A percentile compares a stretch with the other conserved stretches of the same genome.
phyloP scores from a whole-genome alignment of 2,113 vertebrate genomes.

The Indicator indicator region DNA sequence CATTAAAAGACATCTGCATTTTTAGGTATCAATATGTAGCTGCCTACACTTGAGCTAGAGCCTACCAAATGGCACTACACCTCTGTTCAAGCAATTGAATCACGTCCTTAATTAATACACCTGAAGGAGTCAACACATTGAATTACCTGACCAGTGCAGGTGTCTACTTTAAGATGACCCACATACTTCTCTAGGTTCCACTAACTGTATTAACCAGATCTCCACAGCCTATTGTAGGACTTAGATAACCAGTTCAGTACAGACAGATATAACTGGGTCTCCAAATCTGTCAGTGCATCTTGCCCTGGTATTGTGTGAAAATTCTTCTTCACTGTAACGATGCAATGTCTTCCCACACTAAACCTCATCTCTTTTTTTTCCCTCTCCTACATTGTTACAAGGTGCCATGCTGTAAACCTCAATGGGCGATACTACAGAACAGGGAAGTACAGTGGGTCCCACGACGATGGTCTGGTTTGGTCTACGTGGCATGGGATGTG shows the following conservation, averaged over 20 bases:
- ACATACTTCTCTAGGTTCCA: not conserved
- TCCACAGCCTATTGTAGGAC: not conserved
- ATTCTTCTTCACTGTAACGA: not conserved
- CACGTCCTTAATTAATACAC: not conserved
- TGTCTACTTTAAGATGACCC: not conserved
- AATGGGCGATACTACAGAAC: slow-evolving; percentile 85
- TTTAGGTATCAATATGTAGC: not conserved
- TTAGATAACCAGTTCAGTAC: not conserved
- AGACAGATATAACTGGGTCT: not conserved
- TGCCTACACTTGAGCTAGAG: not conserved
- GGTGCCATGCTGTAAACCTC: slow-evolving; percentile 88
- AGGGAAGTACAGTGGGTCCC: slow-evolving; percentile 79
- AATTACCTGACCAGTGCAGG: not conserved
- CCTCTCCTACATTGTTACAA: not conserved
- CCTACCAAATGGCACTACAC: not conserved
- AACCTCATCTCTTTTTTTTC: not conserved
- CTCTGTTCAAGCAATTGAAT: not conserved
- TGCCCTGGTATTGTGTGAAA: not conserved
- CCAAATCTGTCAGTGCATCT: not conserved
- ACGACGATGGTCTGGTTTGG: slow-evolving; percentile 88
- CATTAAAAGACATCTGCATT: not conserved
- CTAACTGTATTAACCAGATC: not conserved
- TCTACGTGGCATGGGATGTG: slow-evolving; percentile 86
- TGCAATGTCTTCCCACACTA: not conserved
- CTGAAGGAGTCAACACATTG: not conserved